Base-by-base conservation (phyloP, 2,113 vertebrate species). In the Pelecanoides urinatrix region DNA sequence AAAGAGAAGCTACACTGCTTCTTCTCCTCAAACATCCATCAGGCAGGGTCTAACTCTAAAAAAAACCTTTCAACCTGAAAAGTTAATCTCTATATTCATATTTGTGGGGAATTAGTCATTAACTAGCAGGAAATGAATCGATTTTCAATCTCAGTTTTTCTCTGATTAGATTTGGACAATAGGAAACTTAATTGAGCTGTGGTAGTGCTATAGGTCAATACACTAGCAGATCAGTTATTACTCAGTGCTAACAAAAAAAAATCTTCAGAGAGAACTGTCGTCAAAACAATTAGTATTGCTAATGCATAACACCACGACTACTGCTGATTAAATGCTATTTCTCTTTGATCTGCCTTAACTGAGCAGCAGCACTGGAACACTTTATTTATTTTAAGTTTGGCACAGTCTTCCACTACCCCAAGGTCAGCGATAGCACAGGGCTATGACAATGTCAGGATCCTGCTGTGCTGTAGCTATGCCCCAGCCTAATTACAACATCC, bases 121-220 rank as follows among this genome's bases (percentile, higher is more conserved):
- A 96, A 95, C 77, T 85, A 94, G 93, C 88, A 97, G 95, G 94
- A 97, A 97, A 96, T 98, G 93, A 97, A 98, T 97, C 1, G 96
- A 97, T 97, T 98, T 98, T 97, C 95, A 97, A 96, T 97, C 80
- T 84, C 85, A 87, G 90, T 61, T 95, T 93, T 96, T 96, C 91
- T 94, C 86, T 97, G 95, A 98, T 98, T 97, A 97, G 92, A 97
- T 97, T 94, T 95, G 88, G 81, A 95, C 96, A 96, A 95, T 93
- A 95, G 92, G 74, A 93, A 94, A 85, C 91, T 75, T 80, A 95
- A 95, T 84, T 90, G 90, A 96, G 80, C 88, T 95, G 67, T 58
- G 38, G 70, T 71, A 92, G 58, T 80, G 86, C 71, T 91, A 90
- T 29, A 92, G 89, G 94, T 94, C 83, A 96, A 88, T 76, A 91